Evolutionary conservation across 2,888 invertebrate genomes (phyloP).

Genomic region (Dysmachus trigonus): DNA sequence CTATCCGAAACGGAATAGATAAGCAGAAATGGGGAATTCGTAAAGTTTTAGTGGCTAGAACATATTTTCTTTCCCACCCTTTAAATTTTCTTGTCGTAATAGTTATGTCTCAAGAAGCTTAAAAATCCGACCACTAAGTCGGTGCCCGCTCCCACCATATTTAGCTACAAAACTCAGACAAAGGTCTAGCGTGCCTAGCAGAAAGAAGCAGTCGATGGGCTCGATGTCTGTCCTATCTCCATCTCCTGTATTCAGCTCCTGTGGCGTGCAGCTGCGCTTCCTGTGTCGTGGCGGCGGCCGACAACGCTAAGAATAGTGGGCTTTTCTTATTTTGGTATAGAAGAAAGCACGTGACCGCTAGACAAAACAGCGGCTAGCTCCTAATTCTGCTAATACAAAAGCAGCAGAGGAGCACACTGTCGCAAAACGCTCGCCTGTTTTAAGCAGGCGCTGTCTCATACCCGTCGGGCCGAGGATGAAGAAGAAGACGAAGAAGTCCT

Average conservation of each 20-base stretch:
- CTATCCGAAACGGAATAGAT: neutral
- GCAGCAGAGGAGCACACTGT: neutral
- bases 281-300: neutral
- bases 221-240: neutral
- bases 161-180: neutral
- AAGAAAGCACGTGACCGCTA: conserved; percentile 30
- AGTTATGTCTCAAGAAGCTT: neutral
- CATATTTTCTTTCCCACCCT: neutral
- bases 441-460: neutral
- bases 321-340: neutral
- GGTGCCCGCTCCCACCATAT: neutral
- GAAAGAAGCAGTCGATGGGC: neutral
- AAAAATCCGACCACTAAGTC: neutral
- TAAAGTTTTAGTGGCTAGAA: neutral
- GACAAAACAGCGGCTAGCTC: conserved; percentile 27
- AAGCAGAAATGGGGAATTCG: neutral
- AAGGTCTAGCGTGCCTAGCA: neutral
- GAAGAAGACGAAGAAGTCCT: neutral
- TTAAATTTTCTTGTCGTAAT: neutral
- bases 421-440: neutral
- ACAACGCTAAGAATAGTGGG: neutral
- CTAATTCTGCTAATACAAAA: neutral
- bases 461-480: neutral
- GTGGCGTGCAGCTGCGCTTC: neutral
- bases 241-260: neutral